These are phyloP conservation scores for Botia kubotai DNA, from an alignment of 2,797 vertebrate genomes.

Conservation along the genomic window DNA sequence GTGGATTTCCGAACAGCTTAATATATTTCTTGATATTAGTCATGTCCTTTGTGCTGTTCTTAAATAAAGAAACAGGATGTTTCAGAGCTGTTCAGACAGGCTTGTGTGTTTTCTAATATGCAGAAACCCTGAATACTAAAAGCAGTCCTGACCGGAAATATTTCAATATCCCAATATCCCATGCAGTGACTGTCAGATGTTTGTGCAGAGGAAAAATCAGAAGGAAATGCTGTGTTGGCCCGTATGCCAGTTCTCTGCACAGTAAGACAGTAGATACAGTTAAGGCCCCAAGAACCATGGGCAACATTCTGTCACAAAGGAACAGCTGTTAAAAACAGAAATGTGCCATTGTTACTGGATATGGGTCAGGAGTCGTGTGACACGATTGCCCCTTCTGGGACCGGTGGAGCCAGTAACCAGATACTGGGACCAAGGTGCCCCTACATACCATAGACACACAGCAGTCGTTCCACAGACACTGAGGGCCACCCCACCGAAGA, in stretches of 20 bases:
- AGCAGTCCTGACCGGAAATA: background rate
- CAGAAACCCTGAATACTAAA: background rate
- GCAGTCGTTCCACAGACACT: conserved; percentile 10
- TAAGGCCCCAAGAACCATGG: background rate
- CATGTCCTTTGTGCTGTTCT: background rate
- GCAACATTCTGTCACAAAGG: conserved; percentile 5
- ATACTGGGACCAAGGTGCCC: conserved; percentile 17
- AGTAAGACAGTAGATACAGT: conserved; percentile 22
- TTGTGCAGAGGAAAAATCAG: conserved; percentile 29
- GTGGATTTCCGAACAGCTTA: background rate
- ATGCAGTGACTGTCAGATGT: background rate
- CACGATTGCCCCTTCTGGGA: background rate
- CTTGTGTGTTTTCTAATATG: background rate
- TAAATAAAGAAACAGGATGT: conserved; percentile 25
- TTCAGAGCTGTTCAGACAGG: conserved; percentile 11
- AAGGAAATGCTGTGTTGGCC: conserved; percentile 16
- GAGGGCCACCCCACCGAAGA: conserved; percentile 9
- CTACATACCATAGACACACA: background rate
- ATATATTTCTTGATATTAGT: background rate
- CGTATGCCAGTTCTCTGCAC: background rate
- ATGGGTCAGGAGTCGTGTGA: conserved; percentile 25
- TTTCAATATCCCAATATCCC: conserved; percentile 6
- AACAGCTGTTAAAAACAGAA: conserved; percentile 20
- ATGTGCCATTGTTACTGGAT: conserved; percentile 28
- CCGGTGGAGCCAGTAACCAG: conserved; percentile 16